Evolutionary conservation across 2,888 invertebrate species (phyloP).

Genomic region (Mesorhabditis spiculigera): DNA sequence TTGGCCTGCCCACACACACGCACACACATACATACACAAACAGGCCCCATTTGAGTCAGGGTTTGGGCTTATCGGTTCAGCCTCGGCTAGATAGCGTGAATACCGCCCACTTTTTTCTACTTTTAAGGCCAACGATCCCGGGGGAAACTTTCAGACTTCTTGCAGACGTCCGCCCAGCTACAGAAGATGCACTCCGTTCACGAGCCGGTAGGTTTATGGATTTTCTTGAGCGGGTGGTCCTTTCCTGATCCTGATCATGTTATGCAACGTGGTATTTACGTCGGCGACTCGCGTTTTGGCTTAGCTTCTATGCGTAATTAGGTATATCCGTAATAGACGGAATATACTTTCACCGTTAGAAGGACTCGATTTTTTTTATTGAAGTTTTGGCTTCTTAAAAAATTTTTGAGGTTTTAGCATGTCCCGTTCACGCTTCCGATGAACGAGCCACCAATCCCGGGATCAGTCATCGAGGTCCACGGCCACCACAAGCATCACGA

Average conservation of each 20-base stretch:
- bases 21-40: too few species aligned
- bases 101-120: background rate
- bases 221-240: background rate
- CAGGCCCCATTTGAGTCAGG: too few species aligned
- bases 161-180: background rate
- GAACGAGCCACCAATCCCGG: slow-evolving; percentile 29
- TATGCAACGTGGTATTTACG: too few species aligned
- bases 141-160: background rate
- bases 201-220: slow-evolving; percentile 29
- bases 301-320: background rate
- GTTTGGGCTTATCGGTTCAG: too few species aligned
- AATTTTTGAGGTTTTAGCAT: slow-evolving; percentile 15
- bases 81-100: too few species aligned
- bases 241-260: background rate
- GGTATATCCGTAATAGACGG: background rate
- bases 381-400: background rate
- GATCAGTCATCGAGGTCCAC: slow-evolving; percentile 25
- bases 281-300: too few species aligned
- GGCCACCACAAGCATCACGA: slow-evolving; percentile 38
- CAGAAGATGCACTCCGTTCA: slow-evolving; percentile 31
- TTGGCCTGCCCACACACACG: too few species aligned
- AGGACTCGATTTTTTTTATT: background rate
- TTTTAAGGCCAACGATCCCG: background rate
- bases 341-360: background rate
- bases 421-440: slow-evolving; percentile 30